Conservation (phyloP, 2,888 invertebrate genomes). For the Parasteatoda lunata region DNA sequence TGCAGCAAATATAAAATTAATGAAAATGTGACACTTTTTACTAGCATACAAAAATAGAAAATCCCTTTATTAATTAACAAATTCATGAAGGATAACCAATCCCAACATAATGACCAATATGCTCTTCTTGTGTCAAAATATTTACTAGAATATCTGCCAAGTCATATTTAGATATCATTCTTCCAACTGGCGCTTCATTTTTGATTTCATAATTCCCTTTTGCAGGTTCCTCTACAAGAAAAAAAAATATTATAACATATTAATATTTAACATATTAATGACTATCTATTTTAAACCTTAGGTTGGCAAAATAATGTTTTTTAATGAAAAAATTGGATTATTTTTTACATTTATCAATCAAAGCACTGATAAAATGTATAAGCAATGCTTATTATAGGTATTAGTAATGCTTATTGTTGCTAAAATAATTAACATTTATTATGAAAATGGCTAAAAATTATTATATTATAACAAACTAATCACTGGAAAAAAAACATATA, state of each 20-base stretch:
- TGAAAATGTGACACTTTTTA: too few relatives aligned
- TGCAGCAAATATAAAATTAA: too few relatives aligned
- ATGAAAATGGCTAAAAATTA: too few relatives aligned
- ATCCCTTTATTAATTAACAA: too few relatives aligned
- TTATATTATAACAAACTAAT: too few relatives aligned
- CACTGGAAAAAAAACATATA: too few relatives aligned
- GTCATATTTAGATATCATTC: conserved; percentile 84
- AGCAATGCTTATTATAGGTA: too few relatives aligned
- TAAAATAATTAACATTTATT: too few relatives aligned
- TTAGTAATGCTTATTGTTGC: too few relatives aligned
- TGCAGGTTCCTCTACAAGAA: conserved; percentile 80
- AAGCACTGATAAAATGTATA: too few relatives aligned
- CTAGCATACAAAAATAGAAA: too few relatives aligned
- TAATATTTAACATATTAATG: neutral
- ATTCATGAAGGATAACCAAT: conserved; percentile 74
- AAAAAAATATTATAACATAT: conserved; percentile 19
- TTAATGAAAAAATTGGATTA: neutral
- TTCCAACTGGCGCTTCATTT: conserved; percentile 81
- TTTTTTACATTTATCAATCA: neutral
- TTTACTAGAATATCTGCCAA: conserved; percentile 86
- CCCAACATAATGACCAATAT: conserved; percentile 81
- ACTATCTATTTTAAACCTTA: neutral
- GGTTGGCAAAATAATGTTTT: too few relatives aligned
- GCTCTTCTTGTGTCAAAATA: conserved; percentile 81
- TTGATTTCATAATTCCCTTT: conserved; percentile 78